These are phyloP conservation scores for Gymnocephalus cernua DNA, from an alignment of 2,113 vertebrate species.

Conservation along the genomic window DNA sequence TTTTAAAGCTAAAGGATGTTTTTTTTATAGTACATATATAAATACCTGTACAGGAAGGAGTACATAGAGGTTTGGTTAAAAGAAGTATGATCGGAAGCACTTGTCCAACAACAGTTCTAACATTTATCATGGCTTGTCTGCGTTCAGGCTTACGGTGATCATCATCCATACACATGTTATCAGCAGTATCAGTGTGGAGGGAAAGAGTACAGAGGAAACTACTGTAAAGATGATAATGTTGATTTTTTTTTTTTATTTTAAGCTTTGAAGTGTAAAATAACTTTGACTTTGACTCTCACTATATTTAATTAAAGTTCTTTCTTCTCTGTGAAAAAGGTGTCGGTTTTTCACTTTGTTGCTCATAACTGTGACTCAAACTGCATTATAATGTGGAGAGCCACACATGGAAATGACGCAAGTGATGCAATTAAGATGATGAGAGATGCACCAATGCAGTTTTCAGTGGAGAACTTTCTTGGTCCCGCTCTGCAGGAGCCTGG, in stretches of 20 bases:
- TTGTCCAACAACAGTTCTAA: constrained; percentile 48
- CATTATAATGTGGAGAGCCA: neutral
- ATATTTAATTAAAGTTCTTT: constrained; percentile 99
- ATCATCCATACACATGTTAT: constrained; percentile 79
- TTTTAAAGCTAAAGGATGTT: constrained; percentile 51
- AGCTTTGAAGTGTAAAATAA: constrained; percentile 98
- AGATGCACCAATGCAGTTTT: neutral
- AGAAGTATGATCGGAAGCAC: constrained; percentile 54
- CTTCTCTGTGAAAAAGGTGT: constrained; percentile 91
- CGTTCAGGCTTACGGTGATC: constrained; percentile 47
- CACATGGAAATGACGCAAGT: neutral
- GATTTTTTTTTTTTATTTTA: constrained; percentile 88
- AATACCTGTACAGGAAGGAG: constrained; percentile 66
- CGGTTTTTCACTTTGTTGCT: constrained; percentile 10
- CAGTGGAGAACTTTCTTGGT: neutral
- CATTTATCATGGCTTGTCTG: constrained; percentile 66
- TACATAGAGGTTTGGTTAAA: constrained; percentile 39
- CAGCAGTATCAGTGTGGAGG: constrained; percentile 66
- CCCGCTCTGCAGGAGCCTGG: neutral
- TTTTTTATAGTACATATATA: constrained; percentile 57
- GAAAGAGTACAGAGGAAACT: constrained; percentile 86
- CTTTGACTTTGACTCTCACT: constrained; percentile 96
- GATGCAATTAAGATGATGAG: neutral
- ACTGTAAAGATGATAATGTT: constrained; percentile 98
- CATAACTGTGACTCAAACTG: neutral